Evolutionary conservation across 2,888 invertebrate genomes (phyloP).

Genomic region (Acrocera orbiculus): DNA sequence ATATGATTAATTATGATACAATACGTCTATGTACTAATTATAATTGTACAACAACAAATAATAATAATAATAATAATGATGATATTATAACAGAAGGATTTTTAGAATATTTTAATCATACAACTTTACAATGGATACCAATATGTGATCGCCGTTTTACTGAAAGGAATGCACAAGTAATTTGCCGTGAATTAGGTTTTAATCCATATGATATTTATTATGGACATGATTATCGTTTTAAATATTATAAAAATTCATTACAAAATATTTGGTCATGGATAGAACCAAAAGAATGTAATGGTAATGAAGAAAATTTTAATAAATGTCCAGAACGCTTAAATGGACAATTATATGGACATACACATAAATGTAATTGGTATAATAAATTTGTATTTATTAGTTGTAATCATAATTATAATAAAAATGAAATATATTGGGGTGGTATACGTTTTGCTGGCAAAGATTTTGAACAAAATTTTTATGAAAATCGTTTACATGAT

Average conservation of each 20-base stretch:
- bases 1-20: constrained; percentile 38
- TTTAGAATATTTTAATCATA: constrained; percentile 84
- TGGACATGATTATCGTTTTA: constrained; percentile 66
- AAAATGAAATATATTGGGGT: constrained; percentile 75
- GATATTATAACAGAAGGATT: constrained; percentile 60
- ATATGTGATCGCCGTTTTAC: constrained; percentile 92
- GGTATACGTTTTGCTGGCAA: constrained; percentile 83
- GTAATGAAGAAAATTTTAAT: constrained; percentile 56
- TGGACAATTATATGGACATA: constrained; percentile 72
- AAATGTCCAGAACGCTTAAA: constrained; percentile 78
- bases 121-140: constrained; percentile 91
- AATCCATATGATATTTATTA: constrained; percentile 80
- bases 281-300: constrained; percentile 72
- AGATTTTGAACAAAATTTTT: constrained; percentile 73
- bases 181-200: constrained; percentile 82
- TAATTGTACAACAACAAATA: constrained; percentile 45
- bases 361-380: constrained; percentile 77
- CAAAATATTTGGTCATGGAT: constrained; percentile 88
- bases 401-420: constrained; percentile 51
- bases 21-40: constrained; percentile 65
- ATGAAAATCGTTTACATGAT: constrained; percentile 66
- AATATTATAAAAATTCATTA: constrained; percentile 75
- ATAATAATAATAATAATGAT: constrained; percentile 34
- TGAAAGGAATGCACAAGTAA: constrained; percentile 90
- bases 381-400: constrained; percentile 83